Evolutionary conservation across 2,797 vertebrate species (phyloP).

Genomic region (Chloroceryle amazona): DNA sequence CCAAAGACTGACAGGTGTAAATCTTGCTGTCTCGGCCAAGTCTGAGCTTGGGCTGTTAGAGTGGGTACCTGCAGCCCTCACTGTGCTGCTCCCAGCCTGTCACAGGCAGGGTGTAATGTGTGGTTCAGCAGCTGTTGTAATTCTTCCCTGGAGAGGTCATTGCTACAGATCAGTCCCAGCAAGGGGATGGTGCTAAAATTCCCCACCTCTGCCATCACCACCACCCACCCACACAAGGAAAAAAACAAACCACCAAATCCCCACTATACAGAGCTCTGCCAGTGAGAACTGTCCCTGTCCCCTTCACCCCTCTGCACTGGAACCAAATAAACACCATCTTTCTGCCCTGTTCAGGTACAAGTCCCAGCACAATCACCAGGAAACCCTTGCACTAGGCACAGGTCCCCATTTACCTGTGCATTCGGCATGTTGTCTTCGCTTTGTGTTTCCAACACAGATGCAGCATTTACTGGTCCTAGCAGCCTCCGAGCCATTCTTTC

Average conservation of each 20-base stretch:
- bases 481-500: slow-evolving; percentile 96
- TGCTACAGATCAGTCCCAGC: slow-evolving; percentile 7
- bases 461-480: slow-evolving; percentile 91
- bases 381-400: neutral
- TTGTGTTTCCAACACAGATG: slow-evolving; percentile 87
- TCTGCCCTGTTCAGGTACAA: accelerated
- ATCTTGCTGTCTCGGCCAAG: slow-evolving; percentile 1
- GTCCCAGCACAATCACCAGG: neutral
- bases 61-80: neutral
- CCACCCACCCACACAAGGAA: no score
- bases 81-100: neutral
- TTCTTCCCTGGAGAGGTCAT: slow-evolving; percentile 61
- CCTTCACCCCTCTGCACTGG: neutral
- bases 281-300: neutral
- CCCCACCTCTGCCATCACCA: neutral
- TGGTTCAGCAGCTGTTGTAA: slow-evolving; percentile 46
- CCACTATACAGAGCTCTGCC: neutral
- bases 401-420: slow-evolving; percentile 83
- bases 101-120: neutral
- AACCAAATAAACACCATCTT: neutral
- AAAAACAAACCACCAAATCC: neutral
- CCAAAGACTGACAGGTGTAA: slow-evolving; percentile 20
- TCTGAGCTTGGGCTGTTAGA: neutral
- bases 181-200: neutral
- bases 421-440: slow-evolving; percentile 81